These are phyloP conservation scores for Chironomus tentans DNA, from an alignment of 2,888 invertebrate genomes.

Conservation along the genomic window DNA sequence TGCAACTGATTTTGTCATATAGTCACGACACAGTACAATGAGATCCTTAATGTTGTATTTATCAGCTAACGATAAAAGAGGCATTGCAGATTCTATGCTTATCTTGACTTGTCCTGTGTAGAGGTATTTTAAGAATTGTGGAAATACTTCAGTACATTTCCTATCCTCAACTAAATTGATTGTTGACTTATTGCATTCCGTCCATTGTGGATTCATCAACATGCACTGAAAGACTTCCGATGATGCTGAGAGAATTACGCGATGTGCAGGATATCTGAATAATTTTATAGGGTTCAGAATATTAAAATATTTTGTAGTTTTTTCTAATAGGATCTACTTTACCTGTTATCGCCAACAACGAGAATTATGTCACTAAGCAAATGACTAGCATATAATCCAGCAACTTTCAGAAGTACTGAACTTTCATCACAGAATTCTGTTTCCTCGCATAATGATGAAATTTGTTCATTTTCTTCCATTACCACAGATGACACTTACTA, in stretches of 20 bases:
- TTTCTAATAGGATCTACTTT: not conserved
- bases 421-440: not conserved
- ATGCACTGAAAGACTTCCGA: slow-evolving; percentile 79
- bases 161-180: slow-evolving; percentile 80
- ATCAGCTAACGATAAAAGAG: slow-evolving; percentile 81
- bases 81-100: slow-evolving; percentile 73
- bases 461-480: not conserved
- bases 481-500: too few species aligned
- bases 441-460: not conserved
- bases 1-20: slow-evolving; percentile 81
- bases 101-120: slow-evolving; percentile 87
- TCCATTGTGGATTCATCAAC: slow-evolving; percentile 91
- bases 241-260: slow-evolving; percentile 83
- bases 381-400: slow-evolving; percentile 71
- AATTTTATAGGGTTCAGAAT: not conserved
- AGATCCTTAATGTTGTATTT: slow-evolving; percentile 93
- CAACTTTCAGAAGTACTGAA: slow-evolving; percentile 41
- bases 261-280: slow-evolving; percentile 71
- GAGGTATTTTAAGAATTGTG: slow-evolving; percentile 74
- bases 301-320: too few species aligned
- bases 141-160: slow-evolving; percentile 75
- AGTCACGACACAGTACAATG: slow-evolving; percentile 69
- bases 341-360: slow-evolving; percentile 59
- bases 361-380: slow-evolving; percentile 84
- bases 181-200: slow-evolving; percentile 74